phyloP scores from a whole-genome alignment of 1,140 invertebrate species.

The Meteorus sp. region DNA sequence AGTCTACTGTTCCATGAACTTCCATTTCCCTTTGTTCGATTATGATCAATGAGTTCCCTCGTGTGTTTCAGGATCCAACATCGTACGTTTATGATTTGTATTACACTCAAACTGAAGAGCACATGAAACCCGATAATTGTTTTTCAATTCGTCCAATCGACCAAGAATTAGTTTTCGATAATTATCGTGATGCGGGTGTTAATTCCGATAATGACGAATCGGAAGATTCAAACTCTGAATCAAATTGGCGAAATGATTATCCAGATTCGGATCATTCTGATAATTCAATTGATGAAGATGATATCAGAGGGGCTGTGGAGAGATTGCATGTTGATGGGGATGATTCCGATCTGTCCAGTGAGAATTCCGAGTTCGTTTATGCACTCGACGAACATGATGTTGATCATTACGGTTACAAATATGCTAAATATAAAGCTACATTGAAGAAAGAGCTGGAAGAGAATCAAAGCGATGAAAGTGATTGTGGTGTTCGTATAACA shows the following conservation, averaged over 20 bases:
- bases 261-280: conserved; percentile 57
- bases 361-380: conserved; percentile 57
- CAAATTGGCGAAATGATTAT: conserved; percentile 61
- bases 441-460: conserved; percentile 42
- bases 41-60: conserved; percentile 17
- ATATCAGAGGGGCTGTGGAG: conserved; percentile 44
- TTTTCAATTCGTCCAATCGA: conserved; percentile 36
- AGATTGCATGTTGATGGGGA: conserved; percentile 41
- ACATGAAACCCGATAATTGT: conserved; percentile 34
- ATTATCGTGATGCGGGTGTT: conserved; percentile 32
- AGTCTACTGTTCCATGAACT: background rate
- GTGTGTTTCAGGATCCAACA: background rate
- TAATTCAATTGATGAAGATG: conserved; percentile 42
- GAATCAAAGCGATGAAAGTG: conserved; percentile 23
- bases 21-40: conserved; percentile 4
- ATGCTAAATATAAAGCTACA: conserved; percentile 61
- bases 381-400: conserved; percentile 59
- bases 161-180: conserved; percentile 40
- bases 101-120: conserved; percentile 35
- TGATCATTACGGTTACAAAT: conserved; percentile 57
- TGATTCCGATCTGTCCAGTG: conserved; percentile 46
- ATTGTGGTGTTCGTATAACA: conserved; percentile 14
- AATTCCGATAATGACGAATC: conserved; percentile 46
- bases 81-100: conserved; percentile 50
- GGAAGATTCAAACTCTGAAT: conserved; percentile 62